A percentile compares a stretch with the other conserved stretches of the same genome.
These are phyloP conservation scores for Heliconius ethilla DNA, from an alignment of 2,888 invertebrate species.

Conservation along the genomic window DNA sequence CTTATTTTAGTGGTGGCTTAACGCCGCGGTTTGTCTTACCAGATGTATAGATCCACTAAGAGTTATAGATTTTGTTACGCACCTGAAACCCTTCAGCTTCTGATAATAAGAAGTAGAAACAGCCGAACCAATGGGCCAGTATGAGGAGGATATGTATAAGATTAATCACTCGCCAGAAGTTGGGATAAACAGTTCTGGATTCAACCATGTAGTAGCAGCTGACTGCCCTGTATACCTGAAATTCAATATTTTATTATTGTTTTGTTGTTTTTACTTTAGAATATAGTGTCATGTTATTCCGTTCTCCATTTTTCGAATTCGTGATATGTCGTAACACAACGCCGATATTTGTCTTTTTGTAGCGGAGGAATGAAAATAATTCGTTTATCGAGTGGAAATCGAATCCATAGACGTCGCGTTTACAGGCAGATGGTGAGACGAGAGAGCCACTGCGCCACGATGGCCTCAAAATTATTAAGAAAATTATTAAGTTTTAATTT, in stretches of 20 bases:
- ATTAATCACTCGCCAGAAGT: constrained; percentile 97
- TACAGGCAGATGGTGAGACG: no score
- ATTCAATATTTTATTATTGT: not conserved
- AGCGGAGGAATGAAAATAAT: not conserved
- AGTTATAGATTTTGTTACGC: constrained; percentile 26
- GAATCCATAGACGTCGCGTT: not conserved
- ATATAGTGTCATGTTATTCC: no score
- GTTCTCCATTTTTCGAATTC: no score
- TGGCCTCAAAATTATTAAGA: no score
- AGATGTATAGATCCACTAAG: no score
- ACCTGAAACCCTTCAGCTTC: constrained; percentile 94
- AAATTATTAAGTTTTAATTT: no score
- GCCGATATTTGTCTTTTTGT: no score
- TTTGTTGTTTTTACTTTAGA: no score
- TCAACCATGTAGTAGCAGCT: constrained; percentile 98
- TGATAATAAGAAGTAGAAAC: constrained; percentile 97
- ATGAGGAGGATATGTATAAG: constrained; percentile 96
- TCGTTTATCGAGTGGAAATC: not conserved
- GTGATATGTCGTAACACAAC: no score
- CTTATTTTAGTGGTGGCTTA: not conserved
- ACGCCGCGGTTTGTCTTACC: not conserved
- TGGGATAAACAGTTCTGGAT: constrained; percentile 96
- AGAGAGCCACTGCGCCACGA: not conserved
- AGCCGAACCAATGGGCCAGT: constrained; percentile 98
- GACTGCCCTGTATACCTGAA: constrained; percentile 92